Percentiles rank a stretch among this genome's conserved stretches.
These are phyloP conservation scores for Gasterosteus aculeatus DNA, from an alignment of 2,113 vertebrate species.

Conservation along the genomic window DNA sequence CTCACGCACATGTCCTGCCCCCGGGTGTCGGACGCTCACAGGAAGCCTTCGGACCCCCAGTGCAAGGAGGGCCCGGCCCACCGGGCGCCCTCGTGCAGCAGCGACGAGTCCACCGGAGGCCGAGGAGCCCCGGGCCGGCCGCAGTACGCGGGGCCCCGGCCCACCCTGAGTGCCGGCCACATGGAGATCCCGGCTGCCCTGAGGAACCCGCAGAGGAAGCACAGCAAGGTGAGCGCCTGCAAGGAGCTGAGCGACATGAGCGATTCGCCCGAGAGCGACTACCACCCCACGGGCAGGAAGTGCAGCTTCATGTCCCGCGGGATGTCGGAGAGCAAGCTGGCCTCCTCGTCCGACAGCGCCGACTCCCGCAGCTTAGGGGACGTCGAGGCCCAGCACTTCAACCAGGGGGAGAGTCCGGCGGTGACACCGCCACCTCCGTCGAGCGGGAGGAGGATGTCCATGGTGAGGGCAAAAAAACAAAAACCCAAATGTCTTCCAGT, in stretches of 20 bases:
- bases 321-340: slow-evolving; percentile 81
- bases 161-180: slow-evolving; percentile 68
- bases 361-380: slow-evolving; percentile 76
- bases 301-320: slow-evolving; percentile 87
- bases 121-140: slow-evolving; percentile 55
- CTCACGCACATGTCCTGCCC: slow-evolving; percentile 73
- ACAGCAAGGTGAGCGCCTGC: slow-evolving; percentile 78
- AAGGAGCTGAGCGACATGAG: slow-evolving; percentile 83
- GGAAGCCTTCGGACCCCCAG: slow-evolving; percentile 65
- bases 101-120: slow-evolving; percentile 70
- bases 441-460: slow-evolving; percentile 86
- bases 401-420: slow-evolving; percentile 75
- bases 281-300: slow-evolving; percentile 79
- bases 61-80: slow-evolving; percentile 66
- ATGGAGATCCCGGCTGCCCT: slow-evolving; percentile 75
- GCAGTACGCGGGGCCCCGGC: slow-evolving; percentile 53
- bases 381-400: slow-evolving; percentile 72
- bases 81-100: slow-evolving; percentile 72
- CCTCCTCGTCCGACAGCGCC: slow-evolving; percentile 78
- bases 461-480: slow-evolving; percentile 83
- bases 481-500: not conserved
- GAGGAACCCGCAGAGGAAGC: slow-evolving; percentile 72
- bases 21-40: slow-evolving; percentile 61
- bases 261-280: slow-evolving; percentile 82
- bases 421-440: slow-evolving; percentile 80